Percentiles rank a stretch among this genome's conserved stretches.
phyloP scores from a whole-genome alignment of 2,797 vertebrate species.

The Eleutherodactylus coqui region DNA sequence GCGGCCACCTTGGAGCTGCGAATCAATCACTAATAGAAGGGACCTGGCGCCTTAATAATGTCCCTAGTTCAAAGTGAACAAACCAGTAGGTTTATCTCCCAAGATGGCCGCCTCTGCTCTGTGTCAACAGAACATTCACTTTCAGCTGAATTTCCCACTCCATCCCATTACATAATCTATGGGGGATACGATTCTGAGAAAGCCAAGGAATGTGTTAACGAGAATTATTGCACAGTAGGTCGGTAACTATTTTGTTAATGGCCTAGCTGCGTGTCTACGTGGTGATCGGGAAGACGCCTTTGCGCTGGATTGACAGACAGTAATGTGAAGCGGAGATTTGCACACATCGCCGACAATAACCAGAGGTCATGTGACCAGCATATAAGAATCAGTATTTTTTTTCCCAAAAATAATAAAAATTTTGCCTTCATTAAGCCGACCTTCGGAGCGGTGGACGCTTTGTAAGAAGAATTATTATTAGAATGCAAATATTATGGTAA shows the following conservation, averaged over 20 bases:
- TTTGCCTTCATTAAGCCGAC: background rate
- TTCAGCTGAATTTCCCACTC: background rate
- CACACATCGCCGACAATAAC: background rate
- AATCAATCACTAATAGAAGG: background rate
- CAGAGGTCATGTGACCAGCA: background rate
- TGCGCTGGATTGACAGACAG: too few relatives aligned
- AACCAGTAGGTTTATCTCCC: background rate
- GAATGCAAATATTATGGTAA: background rate
- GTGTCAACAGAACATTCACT: background rate
- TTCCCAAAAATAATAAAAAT: background rate
- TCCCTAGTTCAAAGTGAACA: background rate
- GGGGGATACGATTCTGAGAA: background rate
- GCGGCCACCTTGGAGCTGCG: background rate
- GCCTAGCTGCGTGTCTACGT: background rate
- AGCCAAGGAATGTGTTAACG: background rate
- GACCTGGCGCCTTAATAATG: background rate
- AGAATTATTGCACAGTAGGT: background rate
- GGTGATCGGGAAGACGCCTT: too few relatives aligned
- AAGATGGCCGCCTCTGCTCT: background rate
- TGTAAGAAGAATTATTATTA: background rate
- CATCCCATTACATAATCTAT: background rate
- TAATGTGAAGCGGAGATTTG: background rate
- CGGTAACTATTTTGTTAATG: background rate
- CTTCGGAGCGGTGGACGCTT: too few relatives aligned
- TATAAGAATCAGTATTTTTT: constrained; percentile 27